A percentile compares a stretch with the other conserved stretches of the same genome.
Conservation (phyloP, 2,113 vertebrate genomes). For the Phaethon lepturus region DNA sequence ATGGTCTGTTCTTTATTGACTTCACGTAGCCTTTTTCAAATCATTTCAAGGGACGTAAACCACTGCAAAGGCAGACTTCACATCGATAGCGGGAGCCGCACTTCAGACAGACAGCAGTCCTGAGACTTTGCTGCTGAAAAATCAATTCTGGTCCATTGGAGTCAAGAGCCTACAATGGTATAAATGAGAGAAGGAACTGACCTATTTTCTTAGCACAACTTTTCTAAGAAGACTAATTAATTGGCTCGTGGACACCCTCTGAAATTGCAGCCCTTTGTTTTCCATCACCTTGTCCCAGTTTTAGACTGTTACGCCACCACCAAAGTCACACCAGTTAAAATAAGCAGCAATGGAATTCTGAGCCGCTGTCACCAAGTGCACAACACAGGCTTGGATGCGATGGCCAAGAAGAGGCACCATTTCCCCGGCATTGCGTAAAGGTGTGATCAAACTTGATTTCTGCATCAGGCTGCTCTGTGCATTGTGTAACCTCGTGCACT, state of each 20-base stretch:
- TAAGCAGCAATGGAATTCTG: not conserved
- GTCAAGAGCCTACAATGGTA: not conserved
- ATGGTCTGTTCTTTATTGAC: conserved; percentile 15
- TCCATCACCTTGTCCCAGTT: not conserved
- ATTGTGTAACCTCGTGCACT: accelerated
- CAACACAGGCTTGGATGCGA: not conserved
- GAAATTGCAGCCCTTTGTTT: not conserved
- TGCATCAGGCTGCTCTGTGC: not conserved
- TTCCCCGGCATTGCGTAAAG: not conserved
- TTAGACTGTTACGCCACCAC: not conserved
- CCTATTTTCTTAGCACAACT: conserved; percentile 12
- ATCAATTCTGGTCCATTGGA: conserved; percentile 24
- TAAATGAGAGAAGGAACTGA: not conserved
- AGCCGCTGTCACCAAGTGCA: not conserved
- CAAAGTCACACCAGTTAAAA: not conserved
- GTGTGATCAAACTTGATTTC: not conserved
- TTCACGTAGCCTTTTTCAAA: not conserved
- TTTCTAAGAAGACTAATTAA: conserved; percentile 19
- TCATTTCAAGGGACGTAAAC: not conserved
- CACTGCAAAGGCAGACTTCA: conserved; percentile 10
- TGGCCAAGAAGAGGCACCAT: not conserved
- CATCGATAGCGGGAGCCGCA: not conserved
- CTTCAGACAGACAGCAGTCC: not conserved
- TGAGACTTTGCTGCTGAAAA: conserved; percentile 17
- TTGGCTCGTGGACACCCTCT: not conserved